Base-by-base conservation (phyloP, 1,140 invertebrate genomes). In the Leguminivora glycinivorella region DNA sequence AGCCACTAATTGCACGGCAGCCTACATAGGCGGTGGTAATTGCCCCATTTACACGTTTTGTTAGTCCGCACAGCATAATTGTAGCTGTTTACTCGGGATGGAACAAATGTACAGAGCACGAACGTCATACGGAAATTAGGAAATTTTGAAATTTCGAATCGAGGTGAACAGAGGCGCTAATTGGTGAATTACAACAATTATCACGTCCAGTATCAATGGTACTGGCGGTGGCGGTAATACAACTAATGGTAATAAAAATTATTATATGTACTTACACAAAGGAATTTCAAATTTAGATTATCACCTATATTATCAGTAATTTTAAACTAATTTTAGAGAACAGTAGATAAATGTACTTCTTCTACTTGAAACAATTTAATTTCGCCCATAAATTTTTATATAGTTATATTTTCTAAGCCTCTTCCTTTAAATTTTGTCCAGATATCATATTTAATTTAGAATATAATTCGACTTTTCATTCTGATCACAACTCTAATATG, bases 41-140 rank as follows among this genome's bases (percentile, higher is more conserved):
- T 91, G 89, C 75, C 74, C 87, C 85, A 91, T 91, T 91, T 91
- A 91, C 87, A 91, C 88, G 78, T 88, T 87, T 88, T 82, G 88
- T 90, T 90, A 91, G 89, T 85, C 79, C 71, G 74, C 74, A 82
- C 77, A 84, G 83, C 83, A 89, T 91, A 91, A 91, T 91, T 91
- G 86, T 86, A 80, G 79, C 70, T 85, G 84, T 89, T 91, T 89
- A 86, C 81, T 82, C 74, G 77, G 73, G 75, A 84, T 75, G 76
- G 75, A 82, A 85, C 71, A 79, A 82, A 88, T 81, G 78, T 84
- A 79, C 75, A 73, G 81, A 81, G 73, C 81, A 84, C 82, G 81
- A 80, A 73, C 70, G 67, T 67, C 75, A 78, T 72, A 72, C 67
- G 70, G 68, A 78, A 73, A 75, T 83, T 77, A 75, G 80, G 74